Evolutionary conservation across 2,888 invertebrate genomes (phyloP).

Genomic region (Villa cingulata): DNA sequence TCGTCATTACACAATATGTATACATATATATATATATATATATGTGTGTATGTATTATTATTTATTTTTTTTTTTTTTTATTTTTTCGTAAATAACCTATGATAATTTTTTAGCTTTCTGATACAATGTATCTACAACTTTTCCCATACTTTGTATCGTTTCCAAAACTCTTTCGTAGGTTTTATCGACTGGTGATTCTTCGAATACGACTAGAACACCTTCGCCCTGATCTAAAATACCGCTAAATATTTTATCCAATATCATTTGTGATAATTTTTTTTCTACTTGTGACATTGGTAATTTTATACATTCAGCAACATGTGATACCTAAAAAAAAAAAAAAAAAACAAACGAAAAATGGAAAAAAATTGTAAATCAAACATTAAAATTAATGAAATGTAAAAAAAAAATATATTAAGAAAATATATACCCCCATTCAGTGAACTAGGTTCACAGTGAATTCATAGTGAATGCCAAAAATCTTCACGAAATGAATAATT

Average conservation of each 20-base stretch:
- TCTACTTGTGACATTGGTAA: constrained; percentile 85
- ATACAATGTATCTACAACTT: constrained; percentile 97
- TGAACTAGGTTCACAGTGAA: too few relatives aligned
- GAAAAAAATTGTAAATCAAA: too few relatives aligned
- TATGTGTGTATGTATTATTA: too few relatives aligned
- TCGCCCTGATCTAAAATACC: constrained; percentile 98
- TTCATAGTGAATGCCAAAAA: too few relatives aligned
- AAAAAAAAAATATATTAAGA: too few relatives aligned
- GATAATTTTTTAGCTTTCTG: constrained; percentile 98
- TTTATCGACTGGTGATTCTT: constrained; percentile 85
- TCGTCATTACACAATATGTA: too few relatives aligned
- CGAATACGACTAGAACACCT: constrained; percentile 95
- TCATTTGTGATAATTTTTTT: constrained; percentile 99
- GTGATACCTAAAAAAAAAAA: constrained; percentile 45
- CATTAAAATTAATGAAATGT: too few relatives aligned
- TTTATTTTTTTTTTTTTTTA: too few relatives aligned
- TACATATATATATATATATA: too few relatives aligned
- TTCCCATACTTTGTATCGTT: constrained; percentile 97
- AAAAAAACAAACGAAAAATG: neutral
- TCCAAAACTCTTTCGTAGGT: constrained; percentile 96
- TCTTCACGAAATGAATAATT: too few relatives aligned
- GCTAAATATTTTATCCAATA: constrained; percentile 92
- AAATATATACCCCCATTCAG: too few relatives aligned
- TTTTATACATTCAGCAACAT: constrained; percentile 82
- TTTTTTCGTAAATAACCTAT: constrained; percentile 35